Conservation (phyloP, 2,797 vertebrate genomes). For the Pelobates cultripes region DNA sequence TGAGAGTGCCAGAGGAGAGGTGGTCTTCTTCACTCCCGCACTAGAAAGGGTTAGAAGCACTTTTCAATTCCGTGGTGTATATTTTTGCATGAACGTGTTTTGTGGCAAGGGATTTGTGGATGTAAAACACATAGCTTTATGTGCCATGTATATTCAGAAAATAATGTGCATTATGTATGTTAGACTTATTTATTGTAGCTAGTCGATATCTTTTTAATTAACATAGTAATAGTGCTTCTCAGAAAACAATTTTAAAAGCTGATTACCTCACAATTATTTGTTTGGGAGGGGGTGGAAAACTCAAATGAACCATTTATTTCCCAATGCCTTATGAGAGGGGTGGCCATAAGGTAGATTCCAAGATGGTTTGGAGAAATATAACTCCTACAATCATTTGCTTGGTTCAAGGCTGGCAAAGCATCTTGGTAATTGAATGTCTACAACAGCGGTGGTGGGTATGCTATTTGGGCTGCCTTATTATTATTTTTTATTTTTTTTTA, state of each 20-base stretch:
- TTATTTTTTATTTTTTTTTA: too few relatives aligned
- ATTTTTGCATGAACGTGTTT: conserved; percentile 76
- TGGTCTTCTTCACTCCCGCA: background rate
- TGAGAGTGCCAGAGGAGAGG: background rate
- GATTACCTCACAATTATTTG: conserved; percentile 63
- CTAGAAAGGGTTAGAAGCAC: conserved; percentile 64
- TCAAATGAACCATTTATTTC: conserved; percentile 15
- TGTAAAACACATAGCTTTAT: conserved; percentile 66
- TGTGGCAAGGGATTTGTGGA: conserved; percentile 70
- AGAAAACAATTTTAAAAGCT: conserved; percentile 62
- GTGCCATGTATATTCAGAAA: conserved; percentile 76
- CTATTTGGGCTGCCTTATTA: too few relatives aligned
- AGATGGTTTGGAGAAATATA: too few relatives aligned
- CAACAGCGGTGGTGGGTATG: too few relatives aligned
- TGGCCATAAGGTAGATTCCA: background rate
- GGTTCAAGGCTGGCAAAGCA: too few relatives aligned
- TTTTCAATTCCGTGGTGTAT: conserved; percentile 70
- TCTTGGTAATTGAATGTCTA: too few relatives aligned
- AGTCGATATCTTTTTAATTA: conserved; percentile 60
- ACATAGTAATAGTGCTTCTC: conserved; percentile 60
- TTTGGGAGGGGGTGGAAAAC: conserved; percentile 10
- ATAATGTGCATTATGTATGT: conserved; percentile 62
- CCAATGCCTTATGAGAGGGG: conserved; percentile 34
- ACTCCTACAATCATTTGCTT: too few relatives aligned
- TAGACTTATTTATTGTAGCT: conserved; percentile 69